Percentiles rank a stretch among this genome's conserved stretches.
These are phyloP conservation scores for Pollimyrus isidori DNA, from an alignment of 2,113 vertebrate species.

Conservation along the genomic window DNA sequence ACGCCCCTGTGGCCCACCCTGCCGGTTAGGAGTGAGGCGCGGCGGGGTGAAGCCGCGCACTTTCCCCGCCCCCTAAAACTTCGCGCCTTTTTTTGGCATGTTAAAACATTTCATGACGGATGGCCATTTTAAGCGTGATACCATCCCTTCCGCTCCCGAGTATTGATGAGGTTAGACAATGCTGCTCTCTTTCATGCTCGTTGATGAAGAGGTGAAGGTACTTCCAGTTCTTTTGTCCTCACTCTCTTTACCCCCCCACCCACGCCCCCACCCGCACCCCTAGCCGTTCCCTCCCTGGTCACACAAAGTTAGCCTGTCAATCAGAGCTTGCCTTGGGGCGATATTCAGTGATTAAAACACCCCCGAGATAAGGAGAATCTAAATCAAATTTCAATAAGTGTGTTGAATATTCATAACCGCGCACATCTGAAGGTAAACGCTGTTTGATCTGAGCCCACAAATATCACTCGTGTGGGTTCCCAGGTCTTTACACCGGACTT, in stretches of 20 bases:
- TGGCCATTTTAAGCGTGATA: background rate
- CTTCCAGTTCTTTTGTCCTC: slow-evolving; percentile 40
- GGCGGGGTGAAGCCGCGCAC: background rate
- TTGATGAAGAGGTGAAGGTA: slow-evolving; percentile 8
- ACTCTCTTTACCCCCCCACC: slow-evolving; percentile 49
- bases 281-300: slow-evolving; percentile 51
- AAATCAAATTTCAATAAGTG: slow-evolving; percentile 99
- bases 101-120: background rate
- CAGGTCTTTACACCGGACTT: slow-evolving; percentile 62
- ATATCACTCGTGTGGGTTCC: slow-evolving; percentile 70
- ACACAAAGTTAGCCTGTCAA: slow-evolving; percentile 86
- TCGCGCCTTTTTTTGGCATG: background rate
- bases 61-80: background rate
- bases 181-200: background rate
- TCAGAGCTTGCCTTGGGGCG: slow-evolving; percentile 84
- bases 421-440: slow-evolving; percentile 90
- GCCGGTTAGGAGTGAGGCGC: background rate
- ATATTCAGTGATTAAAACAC: slow-evolving; percentile 96
- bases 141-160: background rate
- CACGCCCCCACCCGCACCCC: slow-evolving; percentile 47
- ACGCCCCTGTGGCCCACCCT: background rate
- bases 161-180: background rate
- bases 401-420: slow-evolving; percentile 93
- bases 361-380: slow-evolving; percentile 88
- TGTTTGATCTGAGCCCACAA: slow-evolving; percentile 71